These are phyloP conservation scores for Sebastes itinus DNA, from an alignment of 2,797 vertebrate genomes.

Conservation along the genomic window DNA sequence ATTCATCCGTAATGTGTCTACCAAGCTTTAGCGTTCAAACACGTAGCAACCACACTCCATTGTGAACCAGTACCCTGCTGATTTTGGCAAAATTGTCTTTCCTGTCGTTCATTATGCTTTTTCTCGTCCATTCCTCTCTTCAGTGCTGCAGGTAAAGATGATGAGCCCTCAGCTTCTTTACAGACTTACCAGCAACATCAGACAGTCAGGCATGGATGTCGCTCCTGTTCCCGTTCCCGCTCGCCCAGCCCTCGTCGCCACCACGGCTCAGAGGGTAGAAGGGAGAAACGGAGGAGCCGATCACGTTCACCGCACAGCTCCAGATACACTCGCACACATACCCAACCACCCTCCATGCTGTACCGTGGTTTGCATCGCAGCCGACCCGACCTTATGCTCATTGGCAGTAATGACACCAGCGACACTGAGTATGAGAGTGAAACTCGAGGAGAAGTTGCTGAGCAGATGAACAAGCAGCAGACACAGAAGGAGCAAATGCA, in stretches of 20 bases:
- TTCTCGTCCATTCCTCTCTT: neutral
- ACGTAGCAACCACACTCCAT: neutral
- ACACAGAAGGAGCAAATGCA: no score
- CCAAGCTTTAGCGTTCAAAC: neutral
- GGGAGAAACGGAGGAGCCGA: constrained; percentile 4
- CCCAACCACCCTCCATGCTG: no score
- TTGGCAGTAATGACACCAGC: no score
- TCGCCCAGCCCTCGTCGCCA: constrained; percentile 77
- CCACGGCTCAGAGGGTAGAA: constrained; percentile 69
- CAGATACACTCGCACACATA: constrained; percentile 8
- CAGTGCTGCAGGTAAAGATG: constrained; percentile 20
- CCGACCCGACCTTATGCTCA: no score
- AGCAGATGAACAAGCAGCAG: no score
- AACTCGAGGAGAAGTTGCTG: no score
- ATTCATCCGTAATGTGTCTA: neutral
- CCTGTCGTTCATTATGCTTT: neutral
- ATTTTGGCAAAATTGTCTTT: neutral
- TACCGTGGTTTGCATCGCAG: no score
- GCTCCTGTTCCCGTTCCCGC: constrained; percentile 51
- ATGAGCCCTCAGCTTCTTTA: neutral
- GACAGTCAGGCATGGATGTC: neutral
- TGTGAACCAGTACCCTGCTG: neutral
- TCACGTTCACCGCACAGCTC: constrained; percentile 19
- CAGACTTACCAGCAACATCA: neutral
- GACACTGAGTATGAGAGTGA: no score